Evolutionary conservation across 2,113 vertebrate species (phyloP).

Genomic region (Mionectes macconnelli): DNA sequence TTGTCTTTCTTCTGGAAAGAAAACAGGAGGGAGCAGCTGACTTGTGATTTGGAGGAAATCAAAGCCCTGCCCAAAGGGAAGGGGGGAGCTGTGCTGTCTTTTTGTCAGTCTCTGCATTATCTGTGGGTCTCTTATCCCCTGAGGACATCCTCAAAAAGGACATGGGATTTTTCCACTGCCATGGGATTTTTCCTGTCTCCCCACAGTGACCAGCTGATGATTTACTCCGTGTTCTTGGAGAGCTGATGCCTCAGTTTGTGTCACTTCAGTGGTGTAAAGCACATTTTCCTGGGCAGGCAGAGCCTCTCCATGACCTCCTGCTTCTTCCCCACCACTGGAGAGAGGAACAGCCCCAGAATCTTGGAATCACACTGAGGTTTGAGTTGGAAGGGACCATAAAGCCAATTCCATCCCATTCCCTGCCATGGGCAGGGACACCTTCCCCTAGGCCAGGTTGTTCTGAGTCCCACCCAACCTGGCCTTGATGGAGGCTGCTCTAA

Average conservation of each 20-base stretch:
- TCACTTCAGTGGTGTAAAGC: not conserved
- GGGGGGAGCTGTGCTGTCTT: not conserved
- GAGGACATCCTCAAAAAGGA: not conserved
- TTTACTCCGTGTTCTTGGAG: not conserved
- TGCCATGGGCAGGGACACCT: no score
- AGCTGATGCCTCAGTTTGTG: not conserved
- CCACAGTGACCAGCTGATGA: not conserved
- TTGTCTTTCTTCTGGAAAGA: conserved; percentile 18
- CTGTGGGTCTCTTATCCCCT: not conserved
- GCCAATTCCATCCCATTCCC: not conserved
- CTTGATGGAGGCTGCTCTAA: no score
- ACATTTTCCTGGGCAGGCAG: not conserved
- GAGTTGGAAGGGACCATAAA: not conserved
- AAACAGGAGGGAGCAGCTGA: not conserved
- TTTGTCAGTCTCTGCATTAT: not conserved
- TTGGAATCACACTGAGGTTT: not conserved
- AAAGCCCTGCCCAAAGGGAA: not conserved
- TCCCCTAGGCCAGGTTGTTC: not conserved
- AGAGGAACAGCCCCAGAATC: not conserved
- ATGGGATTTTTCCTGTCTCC: not conserved
- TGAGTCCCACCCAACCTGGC: not conserved
- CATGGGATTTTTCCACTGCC: not conserved
- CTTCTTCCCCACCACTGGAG: not conserved
- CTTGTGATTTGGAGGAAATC: not conserved
- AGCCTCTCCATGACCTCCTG: not conserved